A percentile compares a stretch with the other conserved stretches of the same genome.
Evolutionary conservation across 2,888 invertebrate genomes (phyloP).

Genomic region (Campoletis raptor): DNA sequence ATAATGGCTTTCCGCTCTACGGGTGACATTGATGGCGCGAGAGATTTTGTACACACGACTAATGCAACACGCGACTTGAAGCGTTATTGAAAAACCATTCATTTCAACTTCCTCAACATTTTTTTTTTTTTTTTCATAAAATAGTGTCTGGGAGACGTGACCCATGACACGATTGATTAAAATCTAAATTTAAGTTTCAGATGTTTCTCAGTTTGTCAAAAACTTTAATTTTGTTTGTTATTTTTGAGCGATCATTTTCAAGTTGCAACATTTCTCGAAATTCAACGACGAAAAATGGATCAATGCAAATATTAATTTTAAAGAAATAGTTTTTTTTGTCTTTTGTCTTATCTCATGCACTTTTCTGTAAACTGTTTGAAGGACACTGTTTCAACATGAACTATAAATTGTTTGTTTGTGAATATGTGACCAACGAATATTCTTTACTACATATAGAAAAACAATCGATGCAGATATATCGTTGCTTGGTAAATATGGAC

Average conservation of each 20-base stretch:
- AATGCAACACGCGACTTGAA: background rate
- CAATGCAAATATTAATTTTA: background rate
- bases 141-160: background rate
- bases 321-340: background rate
- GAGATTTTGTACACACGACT: conserved; percentile 23
- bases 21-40: conserved; percentile 52
- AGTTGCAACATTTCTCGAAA: background rate
- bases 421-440: background rate
- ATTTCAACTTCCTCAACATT: background rate
- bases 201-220: background rate
- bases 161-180: background rate
- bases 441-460: background rate
- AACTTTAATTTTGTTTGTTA: background rate
- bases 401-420: background rate
- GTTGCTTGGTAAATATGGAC: background rate
- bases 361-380: background rate
- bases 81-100: conserved; percentile 22
- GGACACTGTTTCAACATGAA: background rate
- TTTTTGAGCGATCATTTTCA: background rate
- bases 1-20: conserved; percentile 36
- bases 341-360: background rate
- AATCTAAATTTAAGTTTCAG: background rate
- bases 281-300: background rate
- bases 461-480: background rate
- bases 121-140: background rate